phyloP scores from a whole-genome alignment of 2,797 vertebrate species.

The Champsocephalus gunnari region DNA sequence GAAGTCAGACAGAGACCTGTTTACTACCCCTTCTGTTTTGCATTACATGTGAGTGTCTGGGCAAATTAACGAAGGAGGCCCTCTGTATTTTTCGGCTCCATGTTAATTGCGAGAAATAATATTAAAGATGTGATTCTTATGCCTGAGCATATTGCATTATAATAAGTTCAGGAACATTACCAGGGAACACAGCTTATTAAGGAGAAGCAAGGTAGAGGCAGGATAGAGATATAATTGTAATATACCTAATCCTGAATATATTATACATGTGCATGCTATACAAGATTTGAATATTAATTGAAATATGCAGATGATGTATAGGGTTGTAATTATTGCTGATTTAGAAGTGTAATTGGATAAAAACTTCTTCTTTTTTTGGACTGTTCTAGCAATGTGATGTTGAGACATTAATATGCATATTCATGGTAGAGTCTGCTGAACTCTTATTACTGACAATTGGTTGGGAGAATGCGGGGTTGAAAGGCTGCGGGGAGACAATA shows the following conservation, averaged over 20 bases:
- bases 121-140: constrained; percentile 83
- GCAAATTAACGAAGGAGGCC: constrained; percentile 84
- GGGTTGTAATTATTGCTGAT: constrained; percentile 83
- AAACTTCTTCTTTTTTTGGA: constrained; percentile 72
- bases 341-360: constrained; percentile 84
- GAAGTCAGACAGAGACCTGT: constrained; percentile 77
- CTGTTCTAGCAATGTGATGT: constrained; percentile 41
- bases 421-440: constrained; percentile 69
- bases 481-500: constrained; percentile 60
- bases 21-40: constrained; percentile 76
- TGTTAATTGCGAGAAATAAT: constrained; percentile 88
- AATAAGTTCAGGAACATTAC: constrained; percentile 87
- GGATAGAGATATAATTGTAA: constrained; percentile 82
- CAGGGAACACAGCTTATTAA: constrained; percentile 86
- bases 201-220: constrained; percentile 78
- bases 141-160: constrained; percentile 83
- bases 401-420: constrained; percentile 76
- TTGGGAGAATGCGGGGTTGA: constrained; percentile 61
- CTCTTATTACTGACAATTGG: constrained; percentile 67
- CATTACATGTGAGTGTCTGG: constrained; percentile 78
- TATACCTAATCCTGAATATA: constrained; percentile 88
- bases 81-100: constrained; percentile 76
- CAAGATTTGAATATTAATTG: constrained; percentile 88
- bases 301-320: constrained; percentile 86
- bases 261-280: constrained; percentile 85